Conservation (phyloP, 2,113 vertebrate genomes). For the Bufo gargarizans region DNA sequence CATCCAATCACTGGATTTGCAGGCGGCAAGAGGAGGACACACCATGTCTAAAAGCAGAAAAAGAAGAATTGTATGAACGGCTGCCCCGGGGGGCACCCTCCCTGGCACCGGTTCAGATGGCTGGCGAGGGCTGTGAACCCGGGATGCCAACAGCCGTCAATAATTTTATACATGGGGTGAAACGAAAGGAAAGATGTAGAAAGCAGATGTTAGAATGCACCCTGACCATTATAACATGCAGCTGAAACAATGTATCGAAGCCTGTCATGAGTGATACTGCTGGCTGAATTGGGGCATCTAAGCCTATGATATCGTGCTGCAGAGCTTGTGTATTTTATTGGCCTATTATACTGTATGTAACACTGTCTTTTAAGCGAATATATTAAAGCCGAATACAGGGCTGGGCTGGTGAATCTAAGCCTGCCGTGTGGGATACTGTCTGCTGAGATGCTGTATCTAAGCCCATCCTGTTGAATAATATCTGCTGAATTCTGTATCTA, state of each 20-base stretch:
- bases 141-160: no score
- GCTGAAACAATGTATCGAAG: no score
- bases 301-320: no score
- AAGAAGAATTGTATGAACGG: not conserved
- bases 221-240: no score
- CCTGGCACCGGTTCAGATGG: not conserved
- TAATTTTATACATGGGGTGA: no score
- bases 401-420: no score
- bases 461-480: not conserved
- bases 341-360: no score
- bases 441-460: not conserved
- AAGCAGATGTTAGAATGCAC: no score
- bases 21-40: constrained; percentile 23
- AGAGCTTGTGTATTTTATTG: no score
- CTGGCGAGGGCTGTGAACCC: not conserved
- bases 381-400: no score
- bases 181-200: no score
- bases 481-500: not conserved
- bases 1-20: constrained; percentile 18
- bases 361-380: no score
- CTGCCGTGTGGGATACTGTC: not conserved
- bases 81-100: not conserved
- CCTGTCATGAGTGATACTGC: not conserved
- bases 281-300: not conserved
- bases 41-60: not conserved